Evolutionary conservation across 1,140 invertebrate genomes (phyloP), one percentile per base, ranked within the genome.

Genomic region (Pogonus chalceus): DNA sequence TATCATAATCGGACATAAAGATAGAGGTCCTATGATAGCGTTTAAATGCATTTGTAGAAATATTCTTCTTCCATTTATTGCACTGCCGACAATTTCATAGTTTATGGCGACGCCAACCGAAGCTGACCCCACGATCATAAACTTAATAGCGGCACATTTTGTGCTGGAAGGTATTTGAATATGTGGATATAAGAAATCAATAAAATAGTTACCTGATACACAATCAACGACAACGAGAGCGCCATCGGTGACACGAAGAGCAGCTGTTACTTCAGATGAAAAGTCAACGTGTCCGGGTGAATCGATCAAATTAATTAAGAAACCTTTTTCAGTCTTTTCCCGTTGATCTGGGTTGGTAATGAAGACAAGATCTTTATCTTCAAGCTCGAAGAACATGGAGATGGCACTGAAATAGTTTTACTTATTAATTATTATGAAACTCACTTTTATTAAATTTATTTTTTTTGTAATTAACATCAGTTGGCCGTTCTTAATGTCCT

Each of bases 231-330:
- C 96, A 50, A 99, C 96, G 46, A 99, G 82, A 65, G 96, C 96
- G 72, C 96, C 96, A 78, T 99, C 96, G 71, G 96, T 99, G 37
- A 99, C 96, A 81, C 96, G 90, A 52, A 99, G 85, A 62, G 96
- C 96, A 68, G 96, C 96, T 53, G 96, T 98, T 57, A 98, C 96
- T 79, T 99, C 96, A 68, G 92, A 96, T 0, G 95, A 98, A 79
- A 99, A 99, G 75, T 99, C 96, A 69, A 99, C 96, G 84, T 99
- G 96, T 57, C 96, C 96, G 65, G 96, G 96, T 37, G 96, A 98
- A 76, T 99, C 96, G 65, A 98, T 99, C 69, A 98, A 78, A 74
- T 99, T 99, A 78, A 99, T 98, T 72, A 99, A 88, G 80, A 98
- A 98, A 76, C 92, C 92, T 73, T 90, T 92, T 63, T 88, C 84